These are phyloP conservation scores for Pentalonia nigronervosa DNA, from an alignment of 1,140 invertebrate species.

Conservation along the genomic window DNA sequence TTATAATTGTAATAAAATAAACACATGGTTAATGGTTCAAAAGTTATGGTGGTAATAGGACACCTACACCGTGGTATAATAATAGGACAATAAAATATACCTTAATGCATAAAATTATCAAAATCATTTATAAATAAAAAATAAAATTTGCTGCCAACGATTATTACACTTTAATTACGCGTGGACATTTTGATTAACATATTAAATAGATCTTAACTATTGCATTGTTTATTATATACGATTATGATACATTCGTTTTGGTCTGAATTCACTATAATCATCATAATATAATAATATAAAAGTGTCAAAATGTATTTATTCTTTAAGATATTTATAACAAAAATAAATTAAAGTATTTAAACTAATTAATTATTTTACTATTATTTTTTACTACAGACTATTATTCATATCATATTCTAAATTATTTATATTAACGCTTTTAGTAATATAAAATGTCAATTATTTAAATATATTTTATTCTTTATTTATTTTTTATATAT, in stretches of 20 bases:
- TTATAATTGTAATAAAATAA: constrained; percentile 45
- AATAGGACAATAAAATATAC: background rate
- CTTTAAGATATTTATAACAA: background rate
- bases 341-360: too few species aligned
- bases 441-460: too few species aligned
- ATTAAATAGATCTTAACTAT: too few species aligned
- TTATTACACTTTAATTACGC: background rate
- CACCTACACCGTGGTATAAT: constrained; percentile 14
- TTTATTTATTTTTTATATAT: too few species aligned
- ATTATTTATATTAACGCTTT: too few species aligned
- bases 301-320: background rate
- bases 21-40: constrained; percentile 20
- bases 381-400: too few species aligned
- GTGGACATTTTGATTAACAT: background rate
- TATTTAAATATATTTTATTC: too few species aligned
- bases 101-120: background rate
- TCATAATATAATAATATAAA: background rate
- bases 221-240: background rate
- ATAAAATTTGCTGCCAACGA: background rate
- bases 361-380: too few species aligned
- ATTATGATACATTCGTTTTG: background rate
- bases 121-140: background rate
- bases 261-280: background rate
- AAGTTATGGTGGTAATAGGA: constrained; percentile 16
- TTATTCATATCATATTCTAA: too few species aligned